Conservation (phyloP, 2,113 vertebrate genomes). For the crab-eating macaque (Macaca fascicularis) region T2T-MFA8v1.1 NC_088395.1:18419501-18420000, state of each 20-base stretch:
- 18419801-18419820: neutral
- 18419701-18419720: too few relatives aligned
- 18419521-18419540: too few relatives aligned
- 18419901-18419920: neutral
- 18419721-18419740: too few relatives aligned
- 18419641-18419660: too few relatives aligned
- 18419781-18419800: neutral
- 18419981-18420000: neutral
- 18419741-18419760: neutral
- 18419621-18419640: too few relatives aligned
- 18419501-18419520: too few relatives aligned
- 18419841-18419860: neutral
- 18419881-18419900: neutral
- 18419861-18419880: neutral
- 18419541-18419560: too few relatives aligned
- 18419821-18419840: neutral
- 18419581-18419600: too few relatives aligned
- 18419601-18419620: too few relatives aligned
- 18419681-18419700: too few relatives aligned
- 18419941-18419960: neutral
- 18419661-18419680: too few relatives aligned
- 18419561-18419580: too few relatives aligned
- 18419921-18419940: neutral
- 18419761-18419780: conserved; percentile 3
- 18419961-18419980: neutral